Evolutionary conservation across 2,113 vertebrate species (phyloP).

Genomic region (Lagopus leucura): DNA sequence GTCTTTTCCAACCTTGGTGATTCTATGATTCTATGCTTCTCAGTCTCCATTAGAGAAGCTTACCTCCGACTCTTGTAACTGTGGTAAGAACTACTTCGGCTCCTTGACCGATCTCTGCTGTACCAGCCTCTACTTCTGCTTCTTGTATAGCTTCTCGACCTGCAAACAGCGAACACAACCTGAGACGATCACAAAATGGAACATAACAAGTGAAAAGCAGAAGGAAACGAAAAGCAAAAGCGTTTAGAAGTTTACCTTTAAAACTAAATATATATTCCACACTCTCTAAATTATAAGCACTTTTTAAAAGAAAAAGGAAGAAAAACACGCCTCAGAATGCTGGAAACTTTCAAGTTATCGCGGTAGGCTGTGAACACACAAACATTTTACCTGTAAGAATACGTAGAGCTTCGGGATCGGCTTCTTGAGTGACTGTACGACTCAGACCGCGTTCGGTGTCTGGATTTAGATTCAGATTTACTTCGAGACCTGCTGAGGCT

Average conservation of each 20-base stretch:
- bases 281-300: not conserved
- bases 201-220: not conserved
- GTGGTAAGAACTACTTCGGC: constrained; percentile 88
- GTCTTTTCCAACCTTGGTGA: too few species aligned
- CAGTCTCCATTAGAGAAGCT: not conserved
- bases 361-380: not conserved
- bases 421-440: constrained; percentile 91
- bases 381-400: constrained; percentile 85
- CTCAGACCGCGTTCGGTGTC: constrained; percentile 81
- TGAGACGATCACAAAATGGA: not conserved
- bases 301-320: not conserved
- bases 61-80: constrained; percentile 90
- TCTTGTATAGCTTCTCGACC: constrained; percentile 88
- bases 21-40: too few species aligned
- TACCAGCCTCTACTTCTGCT: constrained; percentile 88
- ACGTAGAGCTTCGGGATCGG: constrained; percentile 87
- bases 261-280: not conserved
- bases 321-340: accelerated
- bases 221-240: not conserved
- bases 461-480: constrained; percentile 87
- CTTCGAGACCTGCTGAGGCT: constrained; percentile 82
- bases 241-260: not conserved
- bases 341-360: not conserved
- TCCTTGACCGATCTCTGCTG: constrained; percentile 82
- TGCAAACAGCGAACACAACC: not conserved